Evolutionary conservation across 92 coral and sea anemone genomes (phyloP).

Genomic region (Nematostella vectensis): DNA sequence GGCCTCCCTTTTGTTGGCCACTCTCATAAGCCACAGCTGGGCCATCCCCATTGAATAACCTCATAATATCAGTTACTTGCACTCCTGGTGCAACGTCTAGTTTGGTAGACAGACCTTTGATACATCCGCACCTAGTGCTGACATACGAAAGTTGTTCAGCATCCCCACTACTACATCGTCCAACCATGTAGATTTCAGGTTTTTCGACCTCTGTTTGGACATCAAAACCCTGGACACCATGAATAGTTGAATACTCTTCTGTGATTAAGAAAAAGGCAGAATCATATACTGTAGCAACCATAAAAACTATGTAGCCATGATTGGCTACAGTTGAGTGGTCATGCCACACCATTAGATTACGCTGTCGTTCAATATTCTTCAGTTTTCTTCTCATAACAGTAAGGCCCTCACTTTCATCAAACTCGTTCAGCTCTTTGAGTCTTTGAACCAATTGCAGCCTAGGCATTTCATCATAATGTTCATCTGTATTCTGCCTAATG

Average conservation of each 20-base stretch:
- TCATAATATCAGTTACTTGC: conserved; percentile 15
- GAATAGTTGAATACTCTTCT: conserved; percentile 15
- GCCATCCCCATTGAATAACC: no score
- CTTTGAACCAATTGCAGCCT: conserved; percentile 5
- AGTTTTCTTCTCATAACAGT: conserved; percentile 25
- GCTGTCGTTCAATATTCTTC: conserved; percentile 15
- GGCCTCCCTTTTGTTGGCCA: conserved; percentile 24
- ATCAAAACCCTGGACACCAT: conserved; percentile 23
- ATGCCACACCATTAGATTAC: conserved; percentile 48
- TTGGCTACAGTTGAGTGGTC: conserved; percentile 56
- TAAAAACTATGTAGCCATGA: conserved; percentile 45
- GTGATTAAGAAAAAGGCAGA: conserved; percentile 26
- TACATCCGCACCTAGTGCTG: conserved; percentile 19
- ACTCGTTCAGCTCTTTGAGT: conserved; percentile 17
- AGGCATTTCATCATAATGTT: conserved; percentile 32
- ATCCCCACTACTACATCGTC: conserved; percentile 7
- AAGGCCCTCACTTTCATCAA: conserved; percentile 27
- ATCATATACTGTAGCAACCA: conserved; percentile 37
- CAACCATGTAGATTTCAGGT: conserved; percentile 10
- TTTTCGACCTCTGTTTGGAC: conserved; percentile 28
- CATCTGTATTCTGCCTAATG: conserved; percentile 19
- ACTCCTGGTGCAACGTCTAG: neutral
- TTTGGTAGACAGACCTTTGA: conserved; percentile 1
- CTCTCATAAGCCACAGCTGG: conserved; percentile 24
- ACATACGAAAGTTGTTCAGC: conserved; percentile 20